Evolutionary conservation across 1,140 invertebrate species (phyloP), one percentile per base, ranked within the genome.

Genomic region (Brachionus paranguensis): DNA sequence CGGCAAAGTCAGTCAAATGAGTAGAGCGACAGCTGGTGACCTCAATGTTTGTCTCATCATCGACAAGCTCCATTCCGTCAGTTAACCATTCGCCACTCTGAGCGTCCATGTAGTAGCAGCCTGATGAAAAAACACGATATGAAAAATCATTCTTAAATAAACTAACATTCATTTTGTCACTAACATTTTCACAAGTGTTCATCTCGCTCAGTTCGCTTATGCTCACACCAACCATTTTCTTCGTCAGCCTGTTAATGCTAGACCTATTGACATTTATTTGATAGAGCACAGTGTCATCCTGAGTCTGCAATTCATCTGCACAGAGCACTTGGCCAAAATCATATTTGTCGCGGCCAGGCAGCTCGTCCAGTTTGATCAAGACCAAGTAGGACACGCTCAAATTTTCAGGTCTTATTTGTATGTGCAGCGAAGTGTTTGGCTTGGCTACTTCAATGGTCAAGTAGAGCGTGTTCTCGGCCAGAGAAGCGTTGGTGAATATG

Each of bases 1-100:
- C 87, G 8, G 87, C 87, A 85, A 90, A 91, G 37, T 87, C 87
- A 11, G 90, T 90, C 84, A 90, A 84, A 84, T 90, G 89, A 68
- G 53, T 88, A 84, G 88, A 89, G 5, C 83, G 50, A 85, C 89
- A 90, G 0, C 86, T 84, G 0, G 87, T 86, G 5, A 45, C 11
- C 1, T 53, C 41, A 1, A 74, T 53, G 43, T 70, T 85, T 41
- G 87, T 88, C 33, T 85, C 70, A 1, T 47, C 60, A 10, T 81
- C 53, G 24, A 64, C 37, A 24, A 81, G 27, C 6, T 81, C 78
- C 20, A 81, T 14, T 43, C 78, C 78, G 45, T 81, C 33, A 11
- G 53, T 33, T 0, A 47, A 2, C 78, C 78, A 81, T 68, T 81
- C 14, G 17, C 53, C 78, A 24, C 11, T 60, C 1, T 68, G n/a